These are phyloP conservation scores for Tachina lurida DNA, from an alignment of 2,888 invertebrate species.

Conservation along the genomic window DNA sequence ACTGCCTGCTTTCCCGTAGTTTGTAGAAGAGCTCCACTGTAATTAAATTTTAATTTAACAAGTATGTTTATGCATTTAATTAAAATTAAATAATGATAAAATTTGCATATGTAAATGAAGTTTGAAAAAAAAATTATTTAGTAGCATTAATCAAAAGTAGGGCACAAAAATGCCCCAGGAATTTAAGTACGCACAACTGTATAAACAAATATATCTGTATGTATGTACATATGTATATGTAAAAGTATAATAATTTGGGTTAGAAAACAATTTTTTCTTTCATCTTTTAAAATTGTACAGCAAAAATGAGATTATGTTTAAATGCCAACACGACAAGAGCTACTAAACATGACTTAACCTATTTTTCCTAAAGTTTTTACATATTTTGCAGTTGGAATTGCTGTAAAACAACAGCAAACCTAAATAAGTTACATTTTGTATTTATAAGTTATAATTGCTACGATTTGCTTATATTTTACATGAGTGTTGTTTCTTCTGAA, in stretches of 20 bases:
- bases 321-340: not conserved
- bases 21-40: too few relatives aligned
- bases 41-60: not conserved
- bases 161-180: constrained; percentile 27
- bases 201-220: not conserved
- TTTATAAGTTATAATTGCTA: constrained; percentile 50
- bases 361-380: constrained; percentile 19
- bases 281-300: constrained; percentile 10
- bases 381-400: constrained; percentile 15
- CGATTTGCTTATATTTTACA: constrained; percentile 40
- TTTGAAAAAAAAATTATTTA: not conserved
- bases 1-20: too few relatives aligned
- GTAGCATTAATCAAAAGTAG: constrained; percentile 14
- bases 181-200: not conserved
- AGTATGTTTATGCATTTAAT: not conserved
- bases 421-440: constrained; percentile 47
- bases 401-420: constrained; percentile 11
- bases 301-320: not conserved
- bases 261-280: constrained; percentile 17
- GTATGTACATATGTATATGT: not conserved
- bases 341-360: constrained; percentile 30
- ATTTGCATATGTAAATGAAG: not conserved
- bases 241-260: too few relatives aligned
- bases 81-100: not conserved
- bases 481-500: constrained; percentile 31